Conservation (phyloP, 1,140 invertebrate genomes). For the Drosophila repletoides region DNA sequence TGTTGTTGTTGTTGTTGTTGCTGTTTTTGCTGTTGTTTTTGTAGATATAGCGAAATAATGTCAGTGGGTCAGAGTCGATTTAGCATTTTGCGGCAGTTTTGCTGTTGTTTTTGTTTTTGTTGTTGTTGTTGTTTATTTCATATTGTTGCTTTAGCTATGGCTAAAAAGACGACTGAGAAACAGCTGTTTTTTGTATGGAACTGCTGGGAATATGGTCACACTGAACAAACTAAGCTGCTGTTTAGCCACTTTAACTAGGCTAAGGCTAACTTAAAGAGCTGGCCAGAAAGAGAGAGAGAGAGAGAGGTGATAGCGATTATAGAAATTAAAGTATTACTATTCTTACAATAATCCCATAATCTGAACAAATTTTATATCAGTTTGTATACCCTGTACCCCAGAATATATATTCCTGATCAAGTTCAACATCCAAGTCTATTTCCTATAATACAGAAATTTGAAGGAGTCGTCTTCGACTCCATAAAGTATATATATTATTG, state of each 20-base stretch:
- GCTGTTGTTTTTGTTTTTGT: constrained; percentile 20
- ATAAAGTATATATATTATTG: too few relatives aligned
- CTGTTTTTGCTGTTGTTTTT: constrained; percentile 31
- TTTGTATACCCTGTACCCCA: too few relatives aligned
- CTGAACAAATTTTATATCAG: too few relatives aligned
- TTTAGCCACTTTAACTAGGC: constrained; percentile 37
- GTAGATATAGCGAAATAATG: constrained; percentile 58
- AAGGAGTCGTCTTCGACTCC: too few relatives aligned
- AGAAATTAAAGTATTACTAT: too few relatives aligned
- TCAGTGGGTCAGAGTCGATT: constrained; percentile 78
- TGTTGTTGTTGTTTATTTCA: constrained; percentile 21
- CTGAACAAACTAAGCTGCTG: constrained; percentile 9
- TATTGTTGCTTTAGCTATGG: constrained; percentile 39
- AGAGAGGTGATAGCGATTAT: too few relatives aligned
- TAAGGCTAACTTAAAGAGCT: constrained; percentile 49
- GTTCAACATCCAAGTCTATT: too few relatives aligned
- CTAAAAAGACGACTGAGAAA: constrained; percentile 50
- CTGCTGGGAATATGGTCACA: constrained; percentile 28
- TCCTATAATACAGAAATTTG: too few relatives aligned
- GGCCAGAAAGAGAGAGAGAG: too few relatives aligned
- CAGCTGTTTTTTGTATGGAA: constrained; percentile 41
- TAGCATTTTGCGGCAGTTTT: constrained; percentile 59
- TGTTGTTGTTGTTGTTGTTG: not conserved
- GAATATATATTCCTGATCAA: too few relatives aligned
- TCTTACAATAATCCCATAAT: too few relatives aligned